Conservation (phyloP, 2,888 invertebrate genomes). For the Acrobasis consociella region DNA sequence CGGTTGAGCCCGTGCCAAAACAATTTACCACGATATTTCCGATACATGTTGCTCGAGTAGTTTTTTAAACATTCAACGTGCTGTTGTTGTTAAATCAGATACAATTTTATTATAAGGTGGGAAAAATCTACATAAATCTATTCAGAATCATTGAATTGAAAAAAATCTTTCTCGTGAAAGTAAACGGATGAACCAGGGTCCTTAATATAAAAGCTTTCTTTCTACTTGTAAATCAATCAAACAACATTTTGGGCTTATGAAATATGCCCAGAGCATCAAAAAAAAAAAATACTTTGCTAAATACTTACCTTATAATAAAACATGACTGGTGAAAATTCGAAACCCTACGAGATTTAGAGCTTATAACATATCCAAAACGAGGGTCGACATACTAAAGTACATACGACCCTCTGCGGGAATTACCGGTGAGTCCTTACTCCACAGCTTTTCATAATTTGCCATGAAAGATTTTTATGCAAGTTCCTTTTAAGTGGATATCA, state of each 20-base stretch:
- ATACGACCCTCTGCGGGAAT: neutral
- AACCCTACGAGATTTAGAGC: neutral
- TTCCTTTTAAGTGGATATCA: neutral
- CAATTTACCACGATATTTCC: conserved; percentile 8
- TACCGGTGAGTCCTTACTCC: neutral
- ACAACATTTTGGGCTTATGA: no score
- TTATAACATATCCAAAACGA: conserved; percentile 1
- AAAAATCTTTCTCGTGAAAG: no score
- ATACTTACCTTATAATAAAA: neutral
- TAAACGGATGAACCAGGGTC: no score
- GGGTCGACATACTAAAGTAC: conserved; percentile 15
- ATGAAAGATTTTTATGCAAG: neutral
- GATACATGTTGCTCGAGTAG: neutral
- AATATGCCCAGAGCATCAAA: no score
- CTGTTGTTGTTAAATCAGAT: no score
- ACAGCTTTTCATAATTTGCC: neutral
- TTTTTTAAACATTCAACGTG: no score
- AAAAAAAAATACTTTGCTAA: neutral
- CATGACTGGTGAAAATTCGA: neutral
- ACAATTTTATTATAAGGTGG: no score
- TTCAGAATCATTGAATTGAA: no score
- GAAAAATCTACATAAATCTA: no score
- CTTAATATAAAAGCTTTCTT: no score
- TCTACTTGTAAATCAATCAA: no score
- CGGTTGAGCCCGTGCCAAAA: conserved; percentile 16